These are phyloP conservation scores for Perdita meconis DNA, from an alignment of 2,888 invertebrate species.

Conservation along the genomic window DNA sequence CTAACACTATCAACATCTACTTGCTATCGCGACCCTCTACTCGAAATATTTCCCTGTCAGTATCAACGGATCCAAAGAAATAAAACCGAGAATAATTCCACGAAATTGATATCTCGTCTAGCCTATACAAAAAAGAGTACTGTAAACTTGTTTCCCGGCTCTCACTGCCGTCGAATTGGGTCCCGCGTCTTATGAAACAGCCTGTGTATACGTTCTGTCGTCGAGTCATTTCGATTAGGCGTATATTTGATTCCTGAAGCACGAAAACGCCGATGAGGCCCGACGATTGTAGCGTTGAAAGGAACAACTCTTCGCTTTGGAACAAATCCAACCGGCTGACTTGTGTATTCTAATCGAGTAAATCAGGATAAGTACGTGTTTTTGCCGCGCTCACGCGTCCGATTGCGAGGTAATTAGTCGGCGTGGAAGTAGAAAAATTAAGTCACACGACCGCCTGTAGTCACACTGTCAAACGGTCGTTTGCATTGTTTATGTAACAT, in stretches of 20 bases:
- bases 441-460: slow-evolving; percentile 9
- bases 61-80: no score
- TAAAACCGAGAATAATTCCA: no score
- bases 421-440: slow-evolving; percentile 29
- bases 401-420: slow-evolving; percentile 43
- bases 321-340: slow-evolving; percentile 64
- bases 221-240: slow-evolving; percentile 18
- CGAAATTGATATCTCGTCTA: no score
- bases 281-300: slow-evolving; percentile 62
- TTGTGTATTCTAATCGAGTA: slow-evolving; percentile 69
- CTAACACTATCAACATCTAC: no score
- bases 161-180: no score
- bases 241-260: slow-evolving; percentile 30
- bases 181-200: no score
- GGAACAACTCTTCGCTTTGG: slow-evolving; percentile 65
- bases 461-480: slow-evolving; percentile 19
- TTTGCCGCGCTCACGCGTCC: slow-evolving; percentile 41
- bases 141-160: no score
- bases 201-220: neutral
- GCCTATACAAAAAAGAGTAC: no score
- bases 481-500: slow-evolving; percentile 43
- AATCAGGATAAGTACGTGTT: slow-evolving; percentile 66
- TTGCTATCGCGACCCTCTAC: no score
- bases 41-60: no score
- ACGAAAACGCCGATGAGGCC: slow-evolving; percentile 53